Base-by-base conservation (phyloP, 2,113 vertebrate genomes). In the Pseudois nayaur region DNA sequence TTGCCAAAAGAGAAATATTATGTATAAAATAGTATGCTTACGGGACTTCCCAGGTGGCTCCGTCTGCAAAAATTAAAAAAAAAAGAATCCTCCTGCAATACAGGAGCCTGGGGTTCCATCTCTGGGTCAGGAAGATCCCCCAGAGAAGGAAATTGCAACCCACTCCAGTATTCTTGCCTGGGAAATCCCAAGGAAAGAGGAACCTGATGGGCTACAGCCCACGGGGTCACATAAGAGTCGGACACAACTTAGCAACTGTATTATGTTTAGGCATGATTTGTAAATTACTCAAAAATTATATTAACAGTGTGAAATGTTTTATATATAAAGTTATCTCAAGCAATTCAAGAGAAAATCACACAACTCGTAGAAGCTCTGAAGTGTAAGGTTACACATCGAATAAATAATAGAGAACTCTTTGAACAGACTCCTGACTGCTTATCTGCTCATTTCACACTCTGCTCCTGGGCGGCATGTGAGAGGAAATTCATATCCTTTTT, bases 161-260 rank as follows among this genome's bases (percentile, higher is more conserved):
- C 19, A 76, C 40, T 76, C 40, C 23, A 76, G 12, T 76, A 15
- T 76, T 76, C 12, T 43, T 27, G 23, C 12, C 71, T 43, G 71
- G 23, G 40, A 76, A 76, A 76, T 43, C 40, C 40, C 23, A 76
- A 43, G 23, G 71, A 43, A 23, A 76, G 40, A 27, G 40, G 23
- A 27, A 27, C 12, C 12, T 76, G n/a, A 6, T 40, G 36, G 21
- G 21, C 71, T 74, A 74, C 11, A 43, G 71, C 43, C 40, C 40
- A 43, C 8, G 23, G 11, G 71, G 71, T 43, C 23, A 2, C 40
- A 43, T 27, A 76, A 76, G 40, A 76, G 23, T 76, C 0, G 0
- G 23, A 76, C 23, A 43, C 40, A 76, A 15, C 12, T 76, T 76
- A 43, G 40, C 40, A 76, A 76, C 71, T 27, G 40, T 25, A 64